Base-by-base conservation (phyloP, 2,888 invertebrate genomes). In the Scaptomyza parva region DNA sequence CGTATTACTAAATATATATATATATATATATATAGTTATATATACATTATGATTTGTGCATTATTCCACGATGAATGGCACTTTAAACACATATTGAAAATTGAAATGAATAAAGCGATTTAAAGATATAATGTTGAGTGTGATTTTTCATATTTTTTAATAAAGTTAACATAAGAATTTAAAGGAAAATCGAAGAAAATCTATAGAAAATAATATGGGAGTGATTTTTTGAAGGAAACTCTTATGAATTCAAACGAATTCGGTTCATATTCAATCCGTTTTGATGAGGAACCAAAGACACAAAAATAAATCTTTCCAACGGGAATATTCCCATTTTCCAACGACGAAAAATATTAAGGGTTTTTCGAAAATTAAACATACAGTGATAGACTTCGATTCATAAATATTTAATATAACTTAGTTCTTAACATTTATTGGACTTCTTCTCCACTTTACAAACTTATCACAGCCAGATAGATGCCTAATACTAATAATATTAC, bases 21-120 rank as follows among this genome's bases (percentile, higher is more conserved):
- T 61, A n/a, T 6, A 33, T 14, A 33, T 33, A 8, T 35, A 14
- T 14, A 14, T 35, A 35, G 8, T n/a, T n/a, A n/a, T 3, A 35
- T 17, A 35, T 14, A 37, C 37, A 37, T 37, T 62, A 82, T 74
- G 68, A 71, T 78, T 83, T 83, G 75, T 81, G 78, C 69, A 81
- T 85, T 76, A 71, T 68, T 70, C 72, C n/a, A n/a, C n/a, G n/a
- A 50, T 70, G 50, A 61, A 54, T 70, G 78, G 78, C 78, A 76
- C 64, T 67, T 84, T 68, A 63, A 82, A 76, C 72, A 79, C 69
- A 60, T 73, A 76, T 79, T 79, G 60, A 81, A 81, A 69, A 71
- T 74, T 78, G 76, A 59, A 48, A 75, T 68, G 53, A 82, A 82
- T 83, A 83, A 81, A 82, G 63, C 58, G 61, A 76, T 78, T 74